Percentiles rank a stretch among this genome's conserved stretches.
These are phyloP conservation scores for Allacma fusca DNA, from an alignment of 2,888 invertebrate genomes.

Conservation along the genomic window DNA sequence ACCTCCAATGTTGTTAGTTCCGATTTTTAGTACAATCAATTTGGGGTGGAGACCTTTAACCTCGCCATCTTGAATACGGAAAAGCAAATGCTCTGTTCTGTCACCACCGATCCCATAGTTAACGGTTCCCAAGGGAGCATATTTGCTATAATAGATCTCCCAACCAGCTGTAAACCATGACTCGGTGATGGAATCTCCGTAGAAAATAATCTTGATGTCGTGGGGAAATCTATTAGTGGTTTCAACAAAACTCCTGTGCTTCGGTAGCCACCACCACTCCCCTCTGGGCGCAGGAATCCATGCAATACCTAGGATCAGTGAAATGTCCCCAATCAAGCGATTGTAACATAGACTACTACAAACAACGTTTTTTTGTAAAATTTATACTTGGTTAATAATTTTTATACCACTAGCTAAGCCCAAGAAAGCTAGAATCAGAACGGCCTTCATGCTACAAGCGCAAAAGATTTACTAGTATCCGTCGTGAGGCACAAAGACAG, in stretches of 20 bases:
- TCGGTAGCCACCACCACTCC: slow-evolving; percentile 22
- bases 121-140: slow-evolving; percentile 35
- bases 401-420: neutral
- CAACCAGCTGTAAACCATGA: slow-evolving; percentile 33
- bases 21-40: slow-evolving; percentile 41
- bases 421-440: neutral
- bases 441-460: neutral
- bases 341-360: neutral
- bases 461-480: too few relatives aligned
- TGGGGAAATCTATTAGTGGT: slow-evolving; percentile 19
- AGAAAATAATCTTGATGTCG: slow-evolving; percentile 44
- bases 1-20: slow-evolving; percentile 42
- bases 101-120: slow-evolving; percentile 46
- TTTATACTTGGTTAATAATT: neutral
- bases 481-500: too few relatives aligned
- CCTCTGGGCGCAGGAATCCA: slow-evolving; percentile 26
- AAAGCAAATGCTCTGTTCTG: slow-evolving; percentile 39
- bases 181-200: slow-evolving; percentile 44
- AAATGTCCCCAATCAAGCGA: neutral
- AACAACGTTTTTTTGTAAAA: neutral
- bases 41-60: slow-evolving; percentile 25
- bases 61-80: slow-evolving; percentile 34
- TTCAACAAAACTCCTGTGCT: slow-evolving; percentile 27
- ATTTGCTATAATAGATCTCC: slow-evolving; percentile 22
- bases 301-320: slow-evolving; percentile 16